Evolutionary conservation across 1,140 invertebrate genomes (phyloP), one percentile per base, ranked within the genome.

Genomic region (Drosophila kanapiae): DNA sequence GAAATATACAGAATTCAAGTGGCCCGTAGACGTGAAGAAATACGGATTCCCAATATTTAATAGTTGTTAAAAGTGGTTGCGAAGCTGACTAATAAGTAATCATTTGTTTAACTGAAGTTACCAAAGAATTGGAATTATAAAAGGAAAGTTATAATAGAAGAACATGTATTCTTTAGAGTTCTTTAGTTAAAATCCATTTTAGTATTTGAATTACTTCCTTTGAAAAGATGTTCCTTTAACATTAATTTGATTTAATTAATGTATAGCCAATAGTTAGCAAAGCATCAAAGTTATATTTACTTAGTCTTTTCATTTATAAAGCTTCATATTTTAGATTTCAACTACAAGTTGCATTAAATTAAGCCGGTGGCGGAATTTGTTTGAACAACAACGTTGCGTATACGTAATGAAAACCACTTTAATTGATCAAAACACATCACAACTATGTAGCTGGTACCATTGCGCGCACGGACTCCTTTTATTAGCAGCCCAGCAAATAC

Each of bases 401-500:
- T 65, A 16, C 62, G 62, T 35, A 63, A 62, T 62, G 23, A 31
- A 62, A 62, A 35, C 42, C 60, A 62, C 60, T 65, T 62, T 65
- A 65, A 62, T 43, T 65, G 62, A 60, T 43, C 31, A 60, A 38
- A 56, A 18, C 53, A 18, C 53, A 54, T 33, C 29, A 33, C 65
- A 67, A 23, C 60, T 43, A 16, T n/a, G 33, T 48, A 42, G 53
- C 61, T 23, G 23, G 37, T 53, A 33, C 51, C 51, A 54, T 54
- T 37, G 29, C 37, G 29, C 47, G 16, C 18, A 51, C 33, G 23
- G 45, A 8, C 37, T 68, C 62, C 62, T 68, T 68, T 68, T 68
- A 68, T 68, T 68, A 67, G 65, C 63, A 49, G 18, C 62, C 13
- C 27, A 65, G 43, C 43, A 70, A 71, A 71, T 71, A 64, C 57